Evolutionary conservation across 2,113 vertebrate genomes (phyloP), one percentile per base, ranked within the genome.

Genomic region (Halcyon senegalensis): DNA sequence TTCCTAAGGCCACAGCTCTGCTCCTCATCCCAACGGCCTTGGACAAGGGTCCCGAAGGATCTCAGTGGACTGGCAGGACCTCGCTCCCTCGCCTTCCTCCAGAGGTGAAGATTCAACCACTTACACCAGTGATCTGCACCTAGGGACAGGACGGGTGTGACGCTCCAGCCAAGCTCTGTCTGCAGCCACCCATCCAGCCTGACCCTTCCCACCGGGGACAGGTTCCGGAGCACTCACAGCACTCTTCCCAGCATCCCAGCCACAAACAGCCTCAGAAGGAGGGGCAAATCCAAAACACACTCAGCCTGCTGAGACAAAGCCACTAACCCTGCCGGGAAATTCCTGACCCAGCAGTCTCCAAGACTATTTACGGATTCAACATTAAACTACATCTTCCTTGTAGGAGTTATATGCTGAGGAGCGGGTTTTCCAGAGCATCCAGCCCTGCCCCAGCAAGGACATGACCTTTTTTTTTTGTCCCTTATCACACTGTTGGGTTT

Each of bases 191-290:
- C 50, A 25, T 13, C 55, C 74, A 43, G 18, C 20, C 56, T 0
- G 0, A 21, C 33, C 37, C 50, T 69, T 66, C 78, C 41, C 50
- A 30, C 23, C 4, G 1, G 27, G 56, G 50, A 43, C 18, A 7
- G 37, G 43, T 56, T 43, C 31, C 10, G 78, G 50, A 60, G 37
- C 50, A 16, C 81, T 58, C 87, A 4, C 53, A 13, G 23, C 3
- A 0, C 9, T 11, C 41, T 13, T 23, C n/a, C 64, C 78, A 39
- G 11, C 62, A 5, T 2, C 63, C 30, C 43, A 1, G 3, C 44
- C 27, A 0, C 0, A 8, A 48, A 1, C 24, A 9, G 0, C 30
- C 50, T 20, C 5, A 0, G 86, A 39, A 68, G 14, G 46, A 68
- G 33, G 28, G 39, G 16, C 9, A 59, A 46, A 83, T 7, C 88